Conservation (phyloP, 23 tunicate species). For the Clavelina lepadiformis region DNA sequence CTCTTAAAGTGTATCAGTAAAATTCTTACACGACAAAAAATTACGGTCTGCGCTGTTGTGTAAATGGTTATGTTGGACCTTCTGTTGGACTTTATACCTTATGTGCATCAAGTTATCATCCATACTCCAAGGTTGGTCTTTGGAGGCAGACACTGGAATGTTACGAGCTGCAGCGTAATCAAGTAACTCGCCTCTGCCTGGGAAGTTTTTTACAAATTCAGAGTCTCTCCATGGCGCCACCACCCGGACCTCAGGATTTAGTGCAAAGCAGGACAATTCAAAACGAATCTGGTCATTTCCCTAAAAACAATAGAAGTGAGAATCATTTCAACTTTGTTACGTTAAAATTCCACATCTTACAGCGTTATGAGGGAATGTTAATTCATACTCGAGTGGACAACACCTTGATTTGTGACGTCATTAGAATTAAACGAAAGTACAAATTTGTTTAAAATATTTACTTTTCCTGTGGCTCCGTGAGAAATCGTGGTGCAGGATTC, state of each 20-base stretch:
- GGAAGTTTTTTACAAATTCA: conserved; percentile 49
- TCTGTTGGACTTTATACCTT: conserved; percentile 66
- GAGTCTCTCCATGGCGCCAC: conserved; percentile 88
- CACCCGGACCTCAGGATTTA: conserved; percentile 53
- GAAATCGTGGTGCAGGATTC: conserved; percentile 74
- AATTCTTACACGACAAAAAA: no score
- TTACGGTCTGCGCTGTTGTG: no score
- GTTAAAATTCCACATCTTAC: no score
- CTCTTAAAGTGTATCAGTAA: no score
- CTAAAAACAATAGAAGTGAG: conserved; percentile 10
- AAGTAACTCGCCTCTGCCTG: conserved; percentile 68
- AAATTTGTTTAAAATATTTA: background rate
- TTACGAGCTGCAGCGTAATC: conserved; percentile 55
- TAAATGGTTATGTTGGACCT: background rate
- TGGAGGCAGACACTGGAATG: conserved; percentile 61
- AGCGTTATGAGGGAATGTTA: no score
- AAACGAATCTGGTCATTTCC: conserved; percentile 96
- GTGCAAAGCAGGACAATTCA: conserved; percentile 78
- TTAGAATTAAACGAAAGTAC: no score
- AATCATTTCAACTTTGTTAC: no score
- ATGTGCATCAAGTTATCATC: conserved; percentile 94
- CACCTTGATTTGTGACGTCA: no score
- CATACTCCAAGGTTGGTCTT: conserved; percentile 68
- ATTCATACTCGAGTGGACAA: no score
- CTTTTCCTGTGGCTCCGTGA: conserved; percentile 96